Evolutionary conservation across 2,797 vertebrate genomes (phyloP).

Genomic region (Gymnoscopelus braueri): DNA sequence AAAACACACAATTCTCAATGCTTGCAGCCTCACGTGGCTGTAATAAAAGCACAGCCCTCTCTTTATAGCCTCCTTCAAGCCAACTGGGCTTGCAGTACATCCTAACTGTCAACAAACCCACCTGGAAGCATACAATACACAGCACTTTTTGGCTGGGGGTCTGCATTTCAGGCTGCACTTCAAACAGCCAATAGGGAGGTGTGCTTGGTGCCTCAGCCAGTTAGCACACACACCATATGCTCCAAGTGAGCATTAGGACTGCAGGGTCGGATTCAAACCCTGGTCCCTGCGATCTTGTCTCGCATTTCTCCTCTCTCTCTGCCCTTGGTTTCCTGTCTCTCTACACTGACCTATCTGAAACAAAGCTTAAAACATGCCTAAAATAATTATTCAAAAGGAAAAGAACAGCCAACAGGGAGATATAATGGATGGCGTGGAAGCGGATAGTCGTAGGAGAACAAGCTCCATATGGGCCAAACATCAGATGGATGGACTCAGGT

Average conservation of each 20-base stretch:
- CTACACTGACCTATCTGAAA: too few relatives aligned
- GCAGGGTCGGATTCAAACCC: too few relatives aligned
- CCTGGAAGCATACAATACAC: constrained; percentile 13
- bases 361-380: too few relatives aligned
- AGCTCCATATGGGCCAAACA: neutral
- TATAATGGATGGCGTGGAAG: neutral
- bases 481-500: neutral
- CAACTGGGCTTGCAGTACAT: constrained; percentile 8
- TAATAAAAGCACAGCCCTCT: constrained; percentile 12
- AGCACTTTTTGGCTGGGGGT: constrained; percentile 10
- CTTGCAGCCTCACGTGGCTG: constrained; percentile 16
- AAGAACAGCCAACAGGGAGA: neutral
- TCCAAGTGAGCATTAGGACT: too few relatives aligned
- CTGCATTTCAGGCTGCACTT: constrained; percentile 15
- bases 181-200: neutral
- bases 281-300: too few relatives aligned
- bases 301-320: too few relatives aligned
- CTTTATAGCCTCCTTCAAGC: constrained; percentile 28
- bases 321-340: too few relatives aligned
- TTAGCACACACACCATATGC: too few relatives aligned
- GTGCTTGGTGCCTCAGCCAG: too few relatives aligned
- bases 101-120: constrained; percentile 30
- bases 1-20: neutral
- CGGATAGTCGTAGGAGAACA: neutral
- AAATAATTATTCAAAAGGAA: too few relatives aligned